Conservation (phyloP, 2,113 vertebrate genomes). For the human (Homo sapiens) region GRCh38 chr12:97360001-97360500, state of each 20-base stretch:
- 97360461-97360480: not conserved
- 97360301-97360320: slow-evolving; percentile 79
- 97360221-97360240: slow-evolving; percentile 31
- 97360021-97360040: not conserved
- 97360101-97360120: slow-evolving; percentile 52
- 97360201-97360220: slow-evolving; percentile 68
- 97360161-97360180: slow-evolving; percentile 50
- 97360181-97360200: slow-evolving; percentile 63
- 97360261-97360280: slow-evolving; percentile 60
- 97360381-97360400: not conserved
- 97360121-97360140: slow-evolving; percentile 18
- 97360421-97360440: not conserved
- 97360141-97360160: slow-evolving; percentile 1
- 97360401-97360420: not conserved
- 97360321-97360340: slow-evolving; percentile 73
- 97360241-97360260: slow-evolving; percentile 75
- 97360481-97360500: not conserved
- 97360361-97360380: not conserved
- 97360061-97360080: slow-evolving; percentile 26
- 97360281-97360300: slow-evolving; percentile 73
- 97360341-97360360: slow-evolving; percentile 38
- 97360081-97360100: slow-evolving; percentile 20
- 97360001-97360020: not conserved
- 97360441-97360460: not conserved
- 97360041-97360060: slow-evolving; percentile 28